Percentiles rank a stretch among this genome's conserved stretches.
phyloP scores from a whole-genome alignment of 1,140 invertebrate species.

The Drosophila eugracilis region DNA sequence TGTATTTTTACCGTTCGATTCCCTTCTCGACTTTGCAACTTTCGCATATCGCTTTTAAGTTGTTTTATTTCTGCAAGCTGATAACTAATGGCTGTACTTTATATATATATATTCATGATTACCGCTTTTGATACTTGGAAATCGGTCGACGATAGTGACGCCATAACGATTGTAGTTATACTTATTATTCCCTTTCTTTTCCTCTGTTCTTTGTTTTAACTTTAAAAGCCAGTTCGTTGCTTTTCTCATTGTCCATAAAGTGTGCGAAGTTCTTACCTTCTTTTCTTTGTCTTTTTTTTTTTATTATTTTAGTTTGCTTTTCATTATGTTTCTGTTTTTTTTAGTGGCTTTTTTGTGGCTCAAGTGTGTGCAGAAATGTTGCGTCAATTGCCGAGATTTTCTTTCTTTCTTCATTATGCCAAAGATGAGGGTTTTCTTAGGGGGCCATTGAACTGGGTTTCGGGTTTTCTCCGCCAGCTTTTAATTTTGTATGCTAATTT shows the following conservation, averaged over 20 bases:
- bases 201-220: constrained; percentile 38
- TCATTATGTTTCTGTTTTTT: constrained; percentile 52
- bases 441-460: constrained; percentile 16
- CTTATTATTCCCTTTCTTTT: constrained; percentile 1
- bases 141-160: constrained; percentile 24
- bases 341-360: constrained; percentile 25
- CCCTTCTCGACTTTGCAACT: constrained; percentile 7
- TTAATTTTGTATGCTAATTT: constrained; percentile 24
- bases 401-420: constrained; percentile 28
- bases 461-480: background rate
- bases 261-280: constrained; percentile 16
- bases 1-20: constrained; percentile 43
- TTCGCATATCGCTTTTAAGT: constrained; percentile 24
- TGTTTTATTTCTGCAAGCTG: constrained; percentile 13
- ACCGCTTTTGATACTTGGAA: constrained; percentile 27
- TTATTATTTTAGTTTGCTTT: constrained; percentile 47
- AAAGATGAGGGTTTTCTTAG: background rate
- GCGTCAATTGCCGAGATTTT: constrained; percentile 44
- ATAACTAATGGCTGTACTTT: constrained; percentile 29
- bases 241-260: constrained; percentile 4
- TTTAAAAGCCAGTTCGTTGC: constrained; percentile 32
- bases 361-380: constrained; percentile 43
- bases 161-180: constrained; percentile 11
- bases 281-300: constrained; percentile 3
- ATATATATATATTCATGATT: constrained; percentile 16